These are phyloP conservation scores for Pasiphila rectangulata DNA, from an alignment of 2,888 invertebrate species.

Conservation along the genomic window DNA sequence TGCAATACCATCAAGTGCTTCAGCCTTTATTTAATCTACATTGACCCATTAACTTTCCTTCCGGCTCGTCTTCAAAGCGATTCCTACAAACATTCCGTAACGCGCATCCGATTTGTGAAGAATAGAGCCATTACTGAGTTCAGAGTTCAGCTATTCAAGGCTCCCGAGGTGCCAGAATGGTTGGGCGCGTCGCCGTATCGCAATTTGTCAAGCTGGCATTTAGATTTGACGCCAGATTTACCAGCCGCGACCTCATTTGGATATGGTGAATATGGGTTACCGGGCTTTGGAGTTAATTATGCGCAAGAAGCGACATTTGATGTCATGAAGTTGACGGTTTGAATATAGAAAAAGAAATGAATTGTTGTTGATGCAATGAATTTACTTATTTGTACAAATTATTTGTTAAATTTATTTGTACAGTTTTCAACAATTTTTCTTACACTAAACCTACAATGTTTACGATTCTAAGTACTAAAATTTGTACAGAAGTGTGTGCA, in stretches of 20 bases:
- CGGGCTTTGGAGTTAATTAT: too few relatives aligned
- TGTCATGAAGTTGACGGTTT: too few relatives aligned
- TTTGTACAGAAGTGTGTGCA: too few relatives aligned
- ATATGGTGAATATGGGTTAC: neutral
- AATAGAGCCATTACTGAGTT: conserved; percentile 24
- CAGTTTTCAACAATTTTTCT: too few relatives aligned
- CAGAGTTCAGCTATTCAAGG: conserved; percentile 23
- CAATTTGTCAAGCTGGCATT: conserved; percentile 54
- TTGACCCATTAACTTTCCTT: neutral
- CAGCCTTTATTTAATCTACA: conserved; percentile 3
- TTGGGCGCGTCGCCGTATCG: conserved; percentile 36
- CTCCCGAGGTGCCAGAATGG: conserved; percentile 33
- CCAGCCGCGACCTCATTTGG: conserved; percentile 36
- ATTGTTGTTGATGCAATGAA: too few relatives aligned
- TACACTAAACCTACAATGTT: too few relatives aligned
- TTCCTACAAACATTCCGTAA: conserved; percentile 1
- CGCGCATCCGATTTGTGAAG: conserved; percentile 21
- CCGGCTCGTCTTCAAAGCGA: neutral
- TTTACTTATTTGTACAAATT: too few relatives aligned
- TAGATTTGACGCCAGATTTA: conserved; percentile 42
- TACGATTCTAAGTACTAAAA: too few relatives aligned
- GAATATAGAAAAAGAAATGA: too few relatives aligned
- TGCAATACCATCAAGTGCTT: too few relatives aligned
- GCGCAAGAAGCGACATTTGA: too few relatives aligned
- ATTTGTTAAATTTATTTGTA: too few relatives aligned